Evolutionary conservation across 2,797 vertebrate genomes (phyloP).

Genomic region (Myotis findleyi): DNA sequence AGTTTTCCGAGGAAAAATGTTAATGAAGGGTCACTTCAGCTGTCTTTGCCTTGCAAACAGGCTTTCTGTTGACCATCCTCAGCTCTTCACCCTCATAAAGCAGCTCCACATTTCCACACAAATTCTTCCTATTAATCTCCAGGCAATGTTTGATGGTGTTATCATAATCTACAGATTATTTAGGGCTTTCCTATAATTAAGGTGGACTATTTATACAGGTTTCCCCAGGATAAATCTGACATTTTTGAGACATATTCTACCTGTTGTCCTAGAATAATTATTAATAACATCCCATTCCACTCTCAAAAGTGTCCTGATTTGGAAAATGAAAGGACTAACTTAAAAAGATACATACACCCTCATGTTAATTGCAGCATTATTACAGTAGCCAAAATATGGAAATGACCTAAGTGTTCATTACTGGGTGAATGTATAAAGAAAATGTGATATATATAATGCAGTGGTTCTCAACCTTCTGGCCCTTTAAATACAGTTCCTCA

Average conservation of each 20-base stretch:
- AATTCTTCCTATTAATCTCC: background rate
- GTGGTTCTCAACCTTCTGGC: too few species aligned
- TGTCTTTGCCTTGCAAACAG: background rate
- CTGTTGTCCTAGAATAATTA: background rate
- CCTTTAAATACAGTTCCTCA: too few species aligned
- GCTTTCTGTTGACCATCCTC: background rate
- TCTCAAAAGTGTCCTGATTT: conserved; percentile 1
- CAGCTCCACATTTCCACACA: background rate
- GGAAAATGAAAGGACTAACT: conserved; percentile 1
- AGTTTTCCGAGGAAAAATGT: background rate
- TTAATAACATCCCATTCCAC: background rate
- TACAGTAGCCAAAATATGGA: background rate
- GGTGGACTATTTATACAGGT: background rate
- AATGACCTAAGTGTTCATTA: background rate
- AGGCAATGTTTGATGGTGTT: background rate
- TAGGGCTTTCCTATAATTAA: background rate
- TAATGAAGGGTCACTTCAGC: background rate
- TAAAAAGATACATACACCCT: background rate
- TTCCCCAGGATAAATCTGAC: background rate
- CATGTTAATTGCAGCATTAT: background rate
- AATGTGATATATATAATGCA: background rate
- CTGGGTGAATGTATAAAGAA: background rate
- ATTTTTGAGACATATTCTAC: background rate
- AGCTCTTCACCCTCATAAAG: background rate
- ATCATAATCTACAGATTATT: background rate